Conservation (phyloP, 2,888 invertebrate genomes). For the Scelioninae gen. 2 region DNA sequence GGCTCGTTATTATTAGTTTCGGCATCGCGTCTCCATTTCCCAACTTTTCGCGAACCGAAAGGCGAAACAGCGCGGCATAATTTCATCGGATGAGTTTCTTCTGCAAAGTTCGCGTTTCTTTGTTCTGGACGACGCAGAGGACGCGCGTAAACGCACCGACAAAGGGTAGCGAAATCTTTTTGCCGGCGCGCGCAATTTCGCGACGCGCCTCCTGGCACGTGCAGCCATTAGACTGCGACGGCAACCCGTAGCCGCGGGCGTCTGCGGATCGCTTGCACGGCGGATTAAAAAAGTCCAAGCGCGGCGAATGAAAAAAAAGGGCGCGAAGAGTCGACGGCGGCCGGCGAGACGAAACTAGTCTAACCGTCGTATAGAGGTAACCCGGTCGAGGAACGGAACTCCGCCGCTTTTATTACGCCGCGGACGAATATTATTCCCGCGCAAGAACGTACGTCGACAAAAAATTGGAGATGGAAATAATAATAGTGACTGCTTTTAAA, state of each 20-base stretch:
- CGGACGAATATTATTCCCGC: no score
- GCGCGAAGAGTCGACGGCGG: constrained; percentile 24
- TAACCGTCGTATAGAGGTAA: constrained; percentile 41
- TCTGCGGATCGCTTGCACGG: constrained; percentile 44
- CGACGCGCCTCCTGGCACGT: constrained; percentile 54
- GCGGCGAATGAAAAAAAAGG: constrained; percentile 37
- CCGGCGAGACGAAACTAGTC: constrained; percentile 44
- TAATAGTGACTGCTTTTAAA: no score
- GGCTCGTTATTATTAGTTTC: no score
- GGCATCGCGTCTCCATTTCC: no score
- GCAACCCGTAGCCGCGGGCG: constrained; percentile 38
- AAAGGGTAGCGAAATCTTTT: constrained; percentile 51
- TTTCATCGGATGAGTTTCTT: constrained; percentile 9
- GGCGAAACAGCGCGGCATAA: constrained; percentile 18
- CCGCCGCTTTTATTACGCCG: constrained; percentile 30
- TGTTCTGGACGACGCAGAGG: constrained; percentile 20
- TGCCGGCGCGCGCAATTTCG: constrained; percentile 44
- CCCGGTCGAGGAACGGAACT: constrained; percentile 57
- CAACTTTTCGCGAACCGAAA: not conserved
- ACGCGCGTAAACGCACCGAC: constrained; percentile 41
- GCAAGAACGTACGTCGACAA: no score
- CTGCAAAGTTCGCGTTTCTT: constrained; percentile 35
- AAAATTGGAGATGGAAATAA: no score
- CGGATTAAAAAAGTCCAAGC: constrained; percentile 46
- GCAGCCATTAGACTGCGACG: constrained; percentile 47